These are phyloP conservation scores for Takifugu ocellatus DNA, from an alignment of 2,797 vertebrate species.

Conservation along the genomic window DNA sequence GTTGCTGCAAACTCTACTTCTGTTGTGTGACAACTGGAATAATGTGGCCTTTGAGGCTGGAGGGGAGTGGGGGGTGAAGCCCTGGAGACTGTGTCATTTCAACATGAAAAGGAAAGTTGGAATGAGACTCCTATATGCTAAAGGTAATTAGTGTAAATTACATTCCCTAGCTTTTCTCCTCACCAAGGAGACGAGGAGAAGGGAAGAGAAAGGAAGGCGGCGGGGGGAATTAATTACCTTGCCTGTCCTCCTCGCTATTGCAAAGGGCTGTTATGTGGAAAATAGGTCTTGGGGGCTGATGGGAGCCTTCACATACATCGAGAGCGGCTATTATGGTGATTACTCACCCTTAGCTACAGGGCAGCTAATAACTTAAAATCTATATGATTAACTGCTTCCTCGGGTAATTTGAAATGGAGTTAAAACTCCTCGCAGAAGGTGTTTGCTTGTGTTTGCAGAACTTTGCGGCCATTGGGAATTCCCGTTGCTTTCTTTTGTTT, in stretches of 20 bases:
- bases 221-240: constrained; percentile 71
- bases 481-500: constrained; percentile 27
- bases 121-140: constrained; percentile 67
- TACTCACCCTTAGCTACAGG: constrained; percentile 38
- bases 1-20: constrained; percentile 6
- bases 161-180: constrained; percentile 65
- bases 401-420: constrained; percentile 22
- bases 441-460: constrained; percentile 12
- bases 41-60: constrained; percentile 28
- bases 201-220: constrained; percentile 58
- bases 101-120: constrained; percentile 70
- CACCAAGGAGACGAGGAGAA: constrained; percentile 55
- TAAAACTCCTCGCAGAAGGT: constrained; percentile 4
- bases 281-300: constrained; percentile 29
- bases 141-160: constrained; percentile 77
- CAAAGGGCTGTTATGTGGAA: constrained; percentile 60
- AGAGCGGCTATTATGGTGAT: constrained; percentile 51
- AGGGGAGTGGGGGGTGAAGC: constrained; percentile 21
- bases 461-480: background rate
- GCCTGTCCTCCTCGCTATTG: constrained; percentile 61
- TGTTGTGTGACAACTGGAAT: constrained; percentile 17
- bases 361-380: constrained; percentile 41
- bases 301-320: constrained; percentile 29
- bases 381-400: constrained; percentile 44
- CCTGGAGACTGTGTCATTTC: constrained; percentile 27